Conservation (phyloP, 2,113 vertebrate species). For the Vimba vimba region DNA sequence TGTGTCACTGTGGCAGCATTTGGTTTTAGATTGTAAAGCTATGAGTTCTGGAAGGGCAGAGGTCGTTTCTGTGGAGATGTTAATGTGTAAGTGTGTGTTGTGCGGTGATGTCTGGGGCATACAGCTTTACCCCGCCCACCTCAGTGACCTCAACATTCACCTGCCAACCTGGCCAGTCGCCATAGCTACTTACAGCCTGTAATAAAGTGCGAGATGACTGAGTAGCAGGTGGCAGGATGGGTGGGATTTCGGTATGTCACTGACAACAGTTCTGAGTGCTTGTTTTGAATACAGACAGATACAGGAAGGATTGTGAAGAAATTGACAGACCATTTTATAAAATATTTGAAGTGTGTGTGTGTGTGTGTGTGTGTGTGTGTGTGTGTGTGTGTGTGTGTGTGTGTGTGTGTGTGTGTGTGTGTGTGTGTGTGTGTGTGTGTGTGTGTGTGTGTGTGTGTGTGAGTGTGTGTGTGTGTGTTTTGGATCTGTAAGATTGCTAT, state of each 20-base stretch:
- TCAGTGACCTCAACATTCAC: conserved; percentile 31
- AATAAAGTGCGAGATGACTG: conserved; percentile 46
- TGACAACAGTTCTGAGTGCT: conserved; percentile 20
- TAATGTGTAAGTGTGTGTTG: conserved; percentile 51
- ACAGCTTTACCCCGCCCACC: conserved; percentile 7
- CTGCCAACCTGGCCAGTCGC: conserved; percentile 41
- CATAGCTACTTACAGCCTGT: conserved; percentile 46
- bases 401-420: no score
- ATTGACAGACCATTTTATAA: not conserved
- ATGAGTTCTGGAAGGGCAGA: conserved; percentile 38
- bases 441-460: no score
- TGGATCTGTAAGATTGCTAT: conserved; percentile 16
- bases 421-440: not conserved
- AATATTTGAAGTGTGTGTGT: not conserved
- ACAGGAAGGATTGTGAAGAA: conserved; percentile 30
- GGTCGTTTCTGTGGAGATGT: conserved; percentile 46
- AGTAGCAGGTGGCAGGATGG: conserved; percentile 39
- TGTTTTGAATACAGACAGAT: conserved; percentile 40
- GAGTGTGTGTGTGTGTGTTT: not conserved
- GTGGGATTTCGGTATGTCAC: conserved; percentile 23
- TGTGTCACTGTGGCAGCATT: conserved; percentile 6
- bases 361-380: not conserved
- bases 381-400: no score
- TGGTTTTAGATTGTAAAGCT: not conserved
- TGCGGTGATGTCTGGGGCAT: conserved; percentile 44